Conservation (phyloP, 2,888 invertebrate species). For the Gryllus longicercus region DNA sequence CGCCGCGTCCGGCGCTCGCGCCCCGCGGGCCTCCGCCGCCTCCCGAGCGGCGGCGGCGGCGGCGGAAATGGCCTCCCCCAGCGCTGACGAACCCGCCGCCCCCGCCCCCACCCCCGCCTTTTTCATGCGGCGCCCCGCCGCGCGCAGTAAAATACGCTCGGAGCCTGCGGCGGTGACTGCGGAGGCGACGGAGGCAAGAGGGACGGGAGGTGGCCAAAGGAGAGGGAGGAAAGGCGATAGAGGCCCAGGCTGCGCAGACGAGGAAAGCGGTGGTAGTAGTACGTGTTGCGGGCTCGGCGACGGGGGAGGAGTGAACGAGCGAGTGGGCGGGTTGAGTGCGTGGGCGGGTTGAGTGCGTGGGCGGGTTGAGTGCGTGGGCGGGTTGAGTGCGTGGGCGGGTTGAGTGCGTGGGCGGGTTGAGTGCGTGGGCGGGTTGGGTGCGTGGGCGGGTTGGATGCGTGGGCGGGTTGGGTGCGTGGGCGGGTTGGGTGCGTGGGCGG, state of each 20-base stretch:
- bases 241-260: too few species aligned
- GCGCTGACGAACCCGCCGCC: neutral
- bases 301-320: too few species aligned
- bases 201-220: neutral
- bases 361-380: too few species aligned
- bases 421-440: too few species aligned
- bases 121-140: constrained; percentile 10
- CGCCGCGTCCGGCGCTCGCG: neutral
- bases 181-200: neutral
- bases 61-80: constrained; percentile 1
- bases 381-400: neutral
- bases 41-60: neutral
- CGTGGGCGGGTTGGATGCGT: neutral
- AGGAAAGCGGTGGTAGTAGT: too few species aligned
- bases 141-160: neutral
- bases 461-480: neutral
- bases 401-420: neutral
- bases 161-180: neutral
- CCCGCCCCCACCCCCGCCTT: neutral
- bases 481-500: too few species aligned
- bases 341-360: too few species aligned
- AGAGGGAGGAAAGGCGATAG: neutral
- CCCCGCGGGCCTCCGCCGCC: neutral
- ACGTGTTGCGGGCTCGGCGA: too few species aligned
- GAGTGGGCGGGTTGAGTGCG: too few species aligned